Base-by-base conservation (phyloP, 2,113 vertebrate species). In the Rana temporaria region DNA sequence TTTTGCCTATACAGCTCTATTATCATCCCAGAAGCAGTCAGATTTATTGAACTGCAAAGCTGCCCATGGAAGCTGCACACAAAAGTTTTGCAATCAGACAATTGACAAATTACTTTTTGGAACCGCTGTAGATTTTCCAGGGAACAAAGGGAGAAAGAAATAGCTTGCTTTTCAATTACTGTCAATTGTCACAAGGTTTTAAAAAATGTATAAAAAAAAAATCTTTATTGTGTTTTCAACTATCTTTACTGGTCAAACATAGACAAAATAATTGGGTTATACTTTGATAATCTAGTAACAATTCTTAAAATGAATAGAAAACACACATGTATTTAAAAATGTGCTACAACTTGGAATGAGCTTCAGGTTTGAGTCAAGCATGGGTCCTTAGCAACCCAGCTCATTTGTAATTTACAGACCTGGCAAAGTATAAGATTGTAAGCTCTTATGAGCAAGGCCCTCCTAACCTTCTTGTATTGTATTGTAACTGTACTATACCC, bases 61-160 rank as follows among this genome's bases (percentile, higher is more conserved):
- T 69, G 65, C 77, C 64, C 22, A 69, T 79, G 64, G 30, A 79
- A 68, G 77, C 65, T 68, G 60, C 18, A 56, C 77, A 79, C 20
- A 79, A 56, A 80, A 62, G 56, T 80, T 70, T 80, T 80, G 78
- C 78, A 79, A 79, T 79, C 65, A 79, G 78, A 79, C 78, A 79
- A 60, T 48, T 79, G 78, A 80, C 78, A 80, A 80, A 80, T 80
- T 66, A 80, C 78, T 80, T 80, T 66, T 80, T 80, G 78, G 78
- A 80, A 80, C 66, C 66, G 62, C 56, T 62, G 62, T 80, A 71
- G 32, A 42, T 60, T 60, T 80, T 80, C 68, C 66, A 57, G 38
- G 55, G 67, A 69, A 80, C 57, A 69, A 80, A 80, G 22, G 20
- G 64, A 59, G 52, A 56, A 56, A 69, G 34, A 59, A 80, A 32